Evolutionary conservation across 2,888 invertebrate species (phyloP), one percentile per base, ranked within the genome.

Genomic region (Formica aserva): DNA sequence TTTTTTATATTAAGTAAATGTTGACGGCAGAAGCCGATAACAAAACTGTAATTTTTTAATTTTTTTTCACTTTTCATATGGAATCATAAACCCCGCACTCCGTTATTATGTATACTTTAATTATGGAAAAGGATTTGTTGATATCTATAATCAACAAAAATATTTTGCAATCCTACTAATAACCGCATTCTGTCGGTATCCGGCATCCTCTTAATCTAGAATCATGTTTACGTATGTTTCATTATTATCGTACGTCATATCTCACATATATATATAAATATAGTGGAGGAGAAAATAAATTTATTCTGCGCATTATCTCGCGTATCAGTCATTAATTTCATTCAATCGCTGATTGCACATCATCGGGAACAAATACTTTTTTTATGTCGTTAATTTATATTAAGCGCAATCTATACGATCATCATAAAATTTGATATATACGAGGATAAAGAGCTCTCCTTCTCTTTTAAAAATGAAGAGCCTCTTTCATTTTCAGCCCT

Each of bases 401-500:
- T n/a, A 52, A 55, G 15, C 26, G 57, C 41, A 41, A 75, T 72
- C 60, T 83, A 2, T 63, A 72, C 18, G 60, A 18, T 60, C 18
- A 18, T 29, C n/a, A n/a, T 74, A 74, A 69, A 82, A 57, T 82
- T 74, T 22, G 41, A 29, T 69, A n/a, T 48, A 32, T 48, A 41
- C n/a, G 72, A 52, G 15, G 48, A 65, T 48, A n/a, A n/a, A 52
- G 52, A 52, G 8, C 8, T 15, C 8, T 1, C 0, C 8, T 6
- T 8, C 48, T 52, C 60, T 65, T n/a, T 75, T 65, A 85, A 85
- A 63, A 83, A 76, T 86, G 65, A 89, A 85, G 67, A 82, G 71
- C 63, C 52, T 26, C 81, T 83, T 86, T 72, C 74, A 48, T 63
- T 91, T 86, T 45, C 89, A 94, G 94, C 83, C 86, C 93, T 74